A percentile compares a stretch with the other conserved stretches of the same genome.
Evolutionary conservation across 2,888 invertebrate genomes (phyloP).

Genomic region (Lucinisca nassula): DNA sequence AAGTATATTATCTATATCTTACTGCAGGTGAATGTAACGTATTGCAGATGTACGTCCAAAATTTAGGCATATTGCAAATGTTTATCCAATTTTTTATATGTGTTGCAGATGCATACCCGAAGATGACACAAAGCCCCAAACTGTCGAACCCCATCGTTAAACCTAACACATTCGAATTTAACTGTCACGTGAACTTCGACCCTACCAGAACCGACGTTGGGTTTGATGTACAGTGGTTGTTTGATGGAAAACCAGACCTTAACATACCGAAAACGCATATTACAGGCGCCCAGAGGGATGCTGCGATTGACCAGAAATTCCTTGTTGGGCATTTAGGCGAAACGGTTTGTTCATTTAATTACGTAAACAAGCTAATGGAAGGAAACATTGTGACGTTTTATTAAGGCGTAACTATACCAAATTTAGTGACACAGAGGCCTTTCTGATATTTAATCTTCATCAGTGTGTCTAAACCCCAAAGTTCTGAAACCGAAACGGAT

Average conservation of each 20-base stretch:
- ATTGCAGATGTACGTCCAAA: too few relatives aligned
- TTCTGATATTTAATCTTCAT: too few relatives aligned
- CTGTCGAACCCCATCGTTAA: slow-evolving; percentile 61
- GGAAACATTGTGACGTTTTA: too few relatives aligned
- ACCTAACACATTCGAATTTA: slow-evolving; percentile 55
- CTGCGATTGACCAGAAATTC: slow-evolving; percentile 49
- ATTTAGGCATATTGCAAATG: too few relatives aligned
- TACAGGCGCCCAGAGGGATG: slow-evolving; percentile 22
- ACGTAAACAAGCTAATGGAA: too few relatives aligned
- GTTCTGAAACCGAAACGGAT: too few relatives aligned
- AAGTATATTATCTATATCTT: too few relatives aligned
- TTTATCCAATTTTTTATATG: too few relatives aligned
- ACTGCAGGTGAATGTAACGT: too few relatives aligned
- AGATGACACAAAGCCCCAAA: slow-evolving; percentile 40
- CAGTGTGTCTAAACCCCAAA: too few relatives aligned
- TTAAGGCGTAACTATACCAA: too few relatives aligned
- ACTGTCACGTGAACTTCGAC: slow-evolving; percentile 59
- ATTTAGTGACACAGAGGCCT: too few relatives aligned
- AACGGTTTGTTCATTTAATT: slow-evolving; percentile 21
- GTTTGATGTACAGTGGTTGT: slow-evolving; percentile 65
- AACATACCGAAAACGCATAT: slow-evolving; percentile 32
- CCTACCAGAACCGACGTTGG: slow-evolving; percentile 49
- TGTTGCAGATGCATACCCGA: slow-evolving; percentile 57
- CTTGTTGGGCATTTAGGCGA: slow-evolving; percentile 54
- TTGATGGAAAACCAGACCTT: slow-evolving; percentile 53